Conservation (phyloP, 2,888 invertebrate genomes). For the Emmelina monodactyla region DNA sequence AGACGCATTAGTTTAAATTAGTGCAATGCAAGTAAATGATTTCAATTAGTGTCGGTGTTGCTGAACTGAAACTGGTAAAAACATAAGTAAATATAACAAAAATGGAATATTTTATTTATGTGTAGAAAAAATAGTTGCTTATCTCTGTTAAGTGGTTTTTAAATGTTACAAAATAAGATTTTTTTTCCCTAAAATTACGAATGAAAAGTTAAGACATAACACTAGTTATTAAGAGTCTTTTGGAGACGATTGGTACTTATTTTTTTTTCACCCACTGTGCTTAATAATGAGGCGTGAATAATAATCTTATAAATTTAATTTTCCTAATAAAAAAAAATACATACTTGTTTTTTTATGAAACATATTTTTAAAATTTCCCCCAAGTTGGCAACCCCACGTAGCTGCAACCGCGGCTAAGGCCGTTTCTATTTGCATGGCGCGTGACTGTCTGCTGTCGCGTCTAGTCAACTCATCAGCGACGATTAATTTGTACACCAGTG, state of each 20-base stretch:
- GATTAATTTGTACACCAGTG: slow-evolving; percentile 40
- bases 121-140: too few species aligned
- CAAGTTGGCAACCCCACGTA: too few species aligned
- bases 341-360: too few species aligned
- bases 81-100: too few species aligned
- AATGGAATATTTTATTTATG: too few species aligned
- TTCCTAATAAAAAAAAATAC: too few species aligned
- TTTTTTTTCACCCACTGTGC: not conserved
- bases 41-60: too few species aligned
- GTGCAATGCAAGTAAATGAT: too few species aligned
- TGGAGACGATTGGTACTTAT: not conserved
- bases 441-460: slow-evolving; percentile 56
- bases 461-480: slow-evolving; percentile 54
- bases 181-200: not conserved
- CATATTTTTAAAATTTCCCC: too few species aligned
- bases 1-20: too few species aligned
- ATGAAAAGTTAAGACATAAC: not conserved
- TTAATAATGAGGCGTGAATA: not conserved
- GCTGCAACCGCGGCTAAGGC: slow-evolving; percentile 42
- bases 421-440: slow-evolving; percentile 59
- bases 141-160: too few species aligned
- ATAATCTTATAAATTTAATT: not conserved
- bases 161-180: not conserved
- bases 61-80: too few species aligned
- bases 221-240: not conserved